phyloP scores from a whole-genome alignment of 2,797 vertebrate species.

The Sebastes itinus region DNA sequence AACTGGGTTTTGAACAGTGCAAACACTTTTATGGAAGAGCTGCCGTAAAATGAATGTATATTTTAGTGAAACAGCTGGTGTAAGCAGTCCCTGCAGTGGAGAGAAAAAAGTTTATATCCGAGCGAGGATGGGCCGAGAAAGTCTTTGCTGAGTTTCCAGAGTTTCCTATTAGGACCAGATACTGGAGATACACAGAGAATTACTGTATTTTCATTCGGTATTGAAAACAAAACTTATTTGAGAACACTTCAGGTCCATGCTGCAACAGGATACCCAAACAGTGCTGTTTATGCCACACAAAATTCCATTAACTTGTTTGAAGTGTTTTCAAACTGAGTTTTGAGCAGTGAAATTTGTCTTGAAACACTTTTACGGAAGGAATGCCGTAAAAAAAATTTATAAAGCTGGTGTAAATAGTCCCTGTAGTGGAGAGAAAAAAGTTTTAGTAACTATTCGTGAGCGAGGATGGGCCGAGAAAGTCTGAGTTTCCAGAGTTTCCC shows the following conservation, averaged over 20 bases:
- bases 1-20: background rate
- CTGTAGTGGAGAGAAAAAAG: background rate
- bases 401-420: slow-evolving; percentile 48
- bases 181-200: background rate
- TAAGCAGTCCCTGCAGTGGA: slow-evolving; percentile 6
- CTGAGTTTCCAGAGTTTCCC: background rate
- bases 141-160: background rate
- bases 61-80: slow-evolving; percentile 53
- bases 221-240: background rate
- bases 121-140: slow-evolving; percentile 29
- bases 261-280: background rate
- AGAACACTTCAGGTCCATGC: background rate
- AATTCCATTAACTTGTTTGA: background rate
- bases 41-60: slow-evolving; percentile 27
- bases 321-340: background rate
- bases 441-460: background rate
- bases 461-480: slow-evolving; percentile 28
- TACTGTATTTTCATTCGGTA: background rate
- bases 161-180: no score
- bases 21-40: slow-evolving; percentile 22
- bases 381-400: slow-evolving; percentile 23
- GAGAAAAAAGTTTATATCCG: background rate
- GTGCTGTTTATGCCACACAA: background rate
- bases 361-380: slow-evolving; percentile 11
- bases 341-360: background rate